Evolutionary conservation across 1,140 invertebrate species (phyloP).

Genomic region (Bombus sibiricus): DNA sequence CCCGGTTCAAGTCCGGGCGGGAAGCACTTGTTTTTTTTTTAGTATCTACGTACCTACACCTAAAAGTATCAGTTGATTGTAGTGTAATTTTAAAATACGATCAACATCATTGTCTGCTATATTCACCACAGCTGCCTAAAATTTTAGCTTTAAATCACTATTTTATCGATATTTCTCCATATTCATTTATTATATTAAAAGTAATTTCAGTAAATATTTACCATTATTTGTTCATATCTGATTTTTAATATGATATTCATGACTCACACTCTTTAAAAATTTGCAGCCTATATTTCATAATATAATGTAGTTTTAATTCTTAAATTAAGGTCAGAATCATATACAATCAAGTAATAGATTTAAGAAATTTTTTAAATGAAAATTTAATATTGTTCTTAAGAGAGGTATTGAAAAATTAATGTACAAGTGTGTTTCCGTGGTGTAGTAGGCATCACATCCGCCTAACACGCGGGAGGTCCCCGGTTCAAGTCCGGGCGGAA

Average conservation of each 20-base stretch:
- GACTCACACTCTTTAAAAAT: not conserved
- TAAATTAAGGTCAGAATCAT: not conserved
- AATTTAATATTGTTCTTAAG: fast-evolving
- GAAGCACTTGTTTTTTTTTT: too few relatives aligned
- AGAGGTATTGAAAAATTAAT: fast-evolving
- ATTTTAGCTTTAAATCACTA: not conserved
- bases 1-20: slow-evolving; percentile 53
- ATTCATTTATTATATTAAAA: not conserved
- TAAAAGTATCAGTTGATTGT: too few relatives aligned
- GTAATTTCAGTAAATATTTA: not conserved
- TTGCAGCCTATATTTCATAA: not conserved
- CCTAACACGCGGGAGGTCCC: slow-evolving; percentile 54
- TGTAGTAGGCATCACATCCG: slow-evolving; percentile 62
- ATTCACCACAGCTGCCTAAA: not conserved
- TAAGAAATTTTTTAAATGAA: not conserved
- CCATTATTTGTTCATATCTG: not conserved
- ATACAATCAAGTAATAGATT: not conserved
- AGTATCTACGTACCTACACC: fast-evolving
- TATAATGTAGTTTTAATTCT: not conserved
- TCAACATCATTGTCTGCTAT: not conserved
- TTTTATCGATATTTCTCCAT: too few relatives aligned
- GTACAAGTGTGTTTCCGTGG: slow-evolving; percentile 15
- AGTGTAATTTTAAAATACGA: not conserved
- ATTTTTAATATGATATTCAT: not conserved
- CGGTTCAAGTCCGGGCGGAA: slow-evolving; percentile 55